Evolutionary conservation across 2,113 vertebrate genomes (phyloP), one percentile per base, ranked within the genome.

Genomic region (Cyprinodon brontotheroides): DNA sequence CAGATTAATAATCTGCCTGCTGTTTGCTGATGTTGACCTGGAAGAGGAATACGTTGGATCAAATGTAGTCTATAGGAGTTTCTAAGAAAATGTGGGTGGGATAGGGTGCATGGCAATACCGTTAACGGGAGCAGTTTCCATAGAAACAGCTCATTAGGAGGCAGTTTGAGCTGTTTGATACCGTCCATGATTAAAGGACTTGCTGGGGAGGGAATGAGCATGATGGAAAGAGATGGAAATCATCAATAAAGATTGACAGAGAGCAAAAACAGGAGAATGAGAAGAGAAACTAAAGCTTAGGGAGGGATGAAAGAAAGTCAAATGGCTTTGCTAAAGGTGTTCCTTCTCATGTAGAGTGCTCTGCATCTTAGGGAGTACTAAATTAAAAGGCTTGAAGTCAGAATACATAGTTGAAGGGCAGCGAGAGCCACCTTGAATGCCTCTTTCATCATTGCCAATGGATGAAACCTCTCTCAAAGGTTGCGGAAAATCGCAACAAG

Each of bases 91-190:
- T 81, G 81, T 86, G 70, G 60, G 78, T 69, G 70, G 82, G 67
- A 80, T 65, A 85, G 71, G 50, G 78, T 80, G 81, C 41, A 14
- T 79, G 82, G 77, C 78, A 65, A 39, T 74, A 82, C 69, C 80
- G 81, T 78, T 88, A 91, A 86, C 87, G 74, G 76, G 70, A 86
- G 71, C 75, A 40, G 92, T 95, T 94, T 91, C 91, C 89, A 93
- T 93, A 84, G 93, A 85, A 93, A 94, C 93, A 57, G 79, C 81
- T 93, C 93, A 93, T 94, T 94, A 94, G 74, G 75, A 90, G 86
- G 85, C 86, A 79, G 84, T 92, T 92, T 73, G 79, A 82, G 76
- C 74, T 68, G 71, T 91, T 91, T 92, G 87, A 94, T 89, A 88
- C 84, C 57, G 74, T 68, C 89, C 87, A 80, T 80, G 89, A 93